Base-by-base conservation (phyloP, 1,140 invertebrate species). In the Polyergus mexicanus region DNA sequence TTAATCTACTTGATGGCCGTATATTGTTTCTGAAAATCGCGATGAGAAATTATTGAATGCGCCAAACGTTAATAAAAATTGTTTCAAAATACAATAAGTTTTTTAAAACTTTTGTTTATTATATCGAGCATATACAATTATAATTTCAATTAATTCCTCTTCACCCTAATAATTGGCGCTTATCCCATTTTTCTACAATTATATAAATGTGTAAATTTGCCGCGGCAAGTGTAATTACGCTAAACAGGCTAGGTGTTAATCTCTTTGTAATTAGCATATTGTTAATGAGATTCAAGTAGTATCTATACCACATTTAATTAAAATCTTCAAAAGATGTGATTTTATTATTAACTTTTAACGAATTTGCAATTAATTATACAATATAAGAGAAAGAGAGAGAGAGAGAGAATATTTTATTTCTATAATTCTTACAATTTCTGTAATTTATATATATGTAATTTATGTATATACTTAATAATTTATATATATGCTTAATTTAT, bases 1-100 rank as follows among this genome's bases (percentile, higher is more conserved):
- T 63, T 77, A 77, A 77, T 77, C 41, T 63, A 47, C 58, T 44
- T 76, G 25, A 75, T 75, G 71, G 35, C 54, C 71, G 5, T 75
- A 38, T 60, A 51, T 75, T 22, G 35, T 60, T 38, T 8, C 32
- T 41, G 32, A 58, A 58, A 58, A 22, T 58, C 58, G 54, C 35
- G 35, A 28, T 35, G 16, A 5, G 47, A 54, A 35, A 72, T 56
- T 72, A 72, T 54, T 25, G 19, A 54, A 51, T 72, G 47, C 4
- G 3, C 22, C 47, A 11, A 68, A 19, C 65, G 69, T 35, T 54
- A 28, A 35, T 51, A 35, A 56, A 74, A 56, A 74, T 22, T 11
- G 7, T 58, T 22, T 16, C 47, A 28, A 72, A 22, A 11, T 22
- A 22, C 22, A 28, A 47, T 44, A 10, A 69, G 6, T 25, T 25